phyloP scores from a whole-genome alignment of 2,797 vertebrate species.

The Rhadinocentrus ornatus region DNA sequence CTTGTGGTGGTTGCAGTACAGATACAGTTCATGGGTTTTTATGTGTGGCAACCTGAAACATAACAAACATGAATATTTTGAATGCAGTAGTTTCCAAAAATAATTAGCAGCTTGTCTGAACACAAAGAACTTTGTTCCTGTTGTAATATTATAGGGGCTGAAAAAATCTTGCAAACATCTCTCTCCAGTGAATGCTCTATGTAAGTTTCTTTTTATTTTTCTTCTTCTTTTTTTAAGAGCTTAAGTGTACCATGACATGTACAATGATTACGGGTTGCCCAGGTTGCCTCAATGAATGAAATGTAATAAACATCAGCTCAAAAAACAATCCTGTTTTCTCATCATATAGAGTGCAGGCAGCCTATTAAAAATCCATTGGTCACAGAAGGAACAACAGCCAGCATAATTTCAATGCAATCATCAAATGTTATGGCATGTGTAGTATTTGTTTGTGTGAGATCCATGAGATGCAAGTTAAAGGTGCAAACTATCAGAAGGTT shows the following conservation, averaged over 20 bases:
- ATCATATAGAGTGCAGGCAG: constrained; percentile 29
- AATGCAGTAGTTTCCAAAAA: background rate
- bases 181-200: background rate
- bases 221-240: background rate
- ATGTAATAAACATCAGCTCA: constrained; percentile 34
- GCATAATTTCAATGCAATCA: constrained; percentile 5
- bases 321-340: constrained; percentile 28
- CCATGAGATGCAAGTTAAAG: constrained; percentile 6
- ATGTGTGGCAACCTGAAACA: background rate
- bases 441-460: constrained; percentile 4
- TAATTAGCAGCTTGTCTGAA: background rate
- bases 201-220: background rate
- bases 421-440: constrained; percentile 16
- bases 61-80: background rate
- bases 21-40: background rate
- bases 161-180: background rate
- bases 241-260: constrained; percentile 14
- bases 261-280: constrained; percentile 23
- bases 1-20: constrained; percentile 12
- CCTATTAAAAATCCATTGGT: constrained; percentile 41
- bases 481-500: background rate
- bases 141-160: background rate
- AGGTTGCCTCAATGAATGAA: constrained; percentile 22
- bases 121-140: background rate
- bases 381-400: constrained; percentile 8